A percentile compares a stretch with the other conserved stretches of the same genome.
Evolutionary conservation across 2,113 vertebrate genomes (phyloP).

Genomic region (human (Homo sapiens)): GRCh38 chr6:165011501-165012000

Average conservation of each 20-base stretch:
- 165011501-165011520: accelerated
- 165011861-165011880: neutral
- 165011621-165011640: accelerated
- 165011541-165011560: too few relatives aligned
- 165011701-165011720: neutral
- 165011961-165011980: neutral
- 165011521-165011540: accelerated
- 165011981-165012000: neutral
- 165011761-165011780: neutral
- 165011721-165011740: neutral
- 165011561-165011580: neutral
- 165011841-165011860: neutral
- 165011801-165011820: accelerated
- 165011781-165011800: neutral
- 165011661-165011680: neutral
- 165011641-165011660: neutral
- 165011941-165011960: neutral
- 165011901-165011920: neutral
- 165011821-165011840: neutral
- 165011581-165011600: accelerated
- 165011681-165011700: neutral
- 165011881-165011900: neutral
- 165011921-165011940: neutral
- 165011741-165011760: neutral
- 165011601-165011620: neutral